Evolutionary conservation across 2,797 vertebrate species (phyloP).

Genomic region (Semotilus atromaculatus): DNA sequence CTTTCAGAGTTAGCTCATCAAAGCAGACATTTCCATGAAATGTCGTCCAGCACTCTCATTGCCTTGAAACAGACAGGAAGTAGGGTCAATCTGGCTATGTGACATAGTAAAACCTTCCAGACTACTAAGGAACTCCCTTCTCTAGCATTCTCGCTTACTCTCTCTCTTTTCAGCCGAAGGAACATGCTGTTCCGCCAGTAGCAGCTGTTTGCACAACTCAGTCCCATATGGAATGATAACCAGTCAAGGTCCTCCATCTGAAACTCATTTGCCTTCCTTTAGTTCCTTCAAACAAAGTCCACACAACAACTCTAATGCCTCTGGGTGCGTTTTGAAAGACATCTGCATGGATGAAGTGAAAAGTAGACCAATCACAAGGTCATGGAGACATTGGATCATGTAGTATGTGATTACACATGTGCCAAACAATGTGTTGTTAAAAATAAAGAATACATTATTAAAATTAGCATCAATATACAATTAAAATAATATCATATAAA

Average conservation of each 20-base stretch:
- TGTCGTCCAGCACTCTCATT: constrained; percentile 35
- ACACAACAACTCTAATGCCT: constrained; percentile 13
- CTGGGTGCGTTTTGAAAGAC: constrained; percentile 16
- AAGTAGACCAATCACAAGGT: constrained; percentile 24
- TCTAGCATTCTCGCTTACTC: constrained; percentile 69
- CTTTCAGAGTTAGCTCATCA: constrained; percentile 51
- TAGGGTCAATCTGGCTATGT: constrained; percentile 45
- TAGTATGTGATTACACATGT: background rate
- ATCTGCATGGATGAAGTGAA: constrained; percentile 27
- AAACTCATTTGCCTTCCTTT: constrained; percentile 51
- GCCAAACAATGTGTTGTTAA: background rate
- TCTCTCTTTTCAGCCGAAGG: constrained; percentile 67
- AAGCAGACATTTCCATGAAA: constrained; percentile 43
- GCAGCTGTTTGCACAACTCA: constrained; percentile 65
- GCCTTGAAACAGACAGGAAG: constrained; percentile 49
- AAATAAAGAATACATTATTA: background rate
- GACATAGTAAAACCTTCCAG: constrained; percentile 59
- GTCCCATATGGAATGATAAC: constrained; percentile 59
- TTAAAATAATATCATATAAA: background rate
- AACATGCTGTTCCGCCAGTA: constrained; percentile 68
- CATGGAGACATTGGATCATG: constrained; percentile 15
- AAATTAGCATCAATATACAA: background rate
- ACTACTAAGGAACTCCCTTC: constrained; percentile 65
- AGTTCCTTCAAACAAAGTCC: constrained; percentile 41
- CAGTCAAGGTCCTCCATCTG: constrained; percentile 45